A percentile compares a stretch with the other conserved stretches of the same genome.
These are phyloP conservation scores for Drosophila yooni DNA, from an alignment of 2,888 invertebrate species.

Conservation along the genomic window DNA sequence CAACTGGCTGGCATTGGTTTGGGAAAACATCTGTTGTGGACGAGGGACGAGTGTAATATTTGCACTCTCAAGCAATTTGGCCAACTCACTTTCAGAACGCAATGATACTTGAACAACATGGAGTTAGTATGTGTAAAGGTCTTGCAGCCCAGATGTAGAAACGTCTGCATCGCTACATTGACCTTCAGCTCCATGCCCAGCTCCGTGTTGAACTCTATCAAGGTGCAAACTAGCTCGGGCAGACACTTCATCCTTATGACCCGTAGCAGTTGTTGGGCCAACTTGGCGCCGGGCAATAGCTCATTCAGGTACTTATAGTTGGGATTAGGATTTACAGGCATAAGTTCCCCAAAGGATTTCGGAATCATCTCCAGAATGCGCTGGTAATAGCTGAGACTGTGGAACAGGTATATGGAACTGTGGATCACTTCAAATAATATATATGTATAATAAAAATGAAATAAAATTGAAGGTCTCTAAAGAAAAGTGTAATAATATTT, in stretches of 20 bases:
- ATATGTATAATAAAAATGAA: too few species aligned
- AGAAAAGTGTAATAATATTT: too few species aligned
- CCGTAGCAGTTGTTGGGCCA: slow-evolving; percentile 82
- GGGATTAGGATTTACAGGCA: slow-evolving; percentile 93
- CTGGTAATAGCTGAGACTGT: slow-evolving; percentile 95
- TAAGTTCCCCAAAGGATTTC: slow-evolving; percentile 91
- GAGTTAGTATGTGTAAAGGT: slow-evolving; percentile 48
- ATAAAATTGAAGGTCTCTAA: too few species aligned
- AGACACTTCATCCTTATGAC: slow-evolving; percentile 34
- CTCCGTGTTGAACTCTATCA: slow-evolving; percentile 8
- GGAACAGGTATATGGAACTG: not conserved
- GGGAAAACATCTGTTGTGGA: slow-evolving; percentile 30
- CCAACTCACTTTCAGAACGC: slow-evolving; percentile 49
- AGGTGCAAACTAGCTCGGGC: slow-evolving; percentile 8
- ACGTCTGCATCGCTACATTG: slow-evolving; percentile 54
- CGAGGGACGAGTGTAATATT: not conserved
- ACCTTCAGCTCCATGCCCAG: slow-evolving; percentile 35
- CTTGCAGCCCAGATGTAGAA: slow-evolving; percentile 58
- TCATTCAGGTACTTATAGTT: slow-evolving; percentile 95
- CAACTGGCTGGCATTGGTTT: slow-evolving; percentile 21
- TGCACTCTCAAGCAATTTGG: not conserved
- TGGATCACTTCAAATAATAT: not conserved
- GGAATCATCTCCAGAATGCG: slow-evolving; percentile 96
- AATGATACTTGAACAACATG: slow-evolving; percentile 35
- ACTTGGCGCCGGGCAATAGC: slow-evolving; percentile 88